A percentile compares a stretch with the other conserved stretches of the same genome.
phyloP scores from a whole-genome alignment of 2,797 vertebrate genomes.

The Melanotaenia parkinsoni region DNA sequence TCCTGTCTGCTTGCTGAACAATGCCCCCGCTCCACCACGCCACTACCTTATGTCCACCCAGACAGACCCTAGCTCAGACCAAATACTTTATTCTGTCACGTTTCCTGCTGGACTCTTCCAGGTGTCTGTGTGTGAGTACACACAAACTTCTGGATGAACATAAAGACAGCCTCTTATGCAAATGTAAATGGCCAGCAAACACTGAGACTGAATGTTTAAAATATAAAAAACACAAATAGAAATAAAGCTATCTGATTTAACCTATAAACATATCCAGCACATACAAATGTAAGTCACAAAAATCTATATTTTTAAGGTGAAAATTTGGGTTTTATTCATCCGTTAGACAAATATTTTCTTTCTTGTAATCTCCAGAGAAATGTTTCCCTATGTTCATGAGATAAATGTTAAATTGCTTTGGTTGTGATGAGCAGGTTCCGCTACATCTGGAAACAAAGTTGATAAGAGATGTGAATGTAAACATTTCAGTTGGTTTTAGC shows the following conservation, averaged over 20 bases:
- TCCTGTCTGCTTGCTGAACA: conserved; percentile 75
- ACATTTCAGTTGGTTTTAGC: no score
- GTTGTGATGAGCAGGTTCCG: no score
- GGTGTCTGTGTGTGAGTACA: conserved; percentile 43
- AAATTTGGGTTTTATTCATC: background rate
- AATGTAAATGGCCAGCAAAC: background rate
- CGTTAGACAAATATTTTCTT: background rate
- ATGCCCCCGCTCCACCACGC: conserved; percentile 45
- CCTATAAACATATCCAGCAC: background rate
- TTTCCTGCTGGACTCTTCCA: conserved; percentile 48
- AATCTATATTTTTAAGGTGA: background rate
- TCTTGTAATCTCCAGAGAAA: background rate
- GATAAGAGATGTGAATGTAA: background rate
- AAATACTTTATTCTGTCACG: conserved; percentile 39
- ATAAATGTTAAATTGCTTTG: background rate
- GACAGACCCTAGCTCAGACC: conserved; percentile 57
- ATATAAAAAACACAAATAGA: no score
- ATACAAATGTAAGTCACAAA: background rate
- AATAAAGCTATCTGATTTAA: no score
- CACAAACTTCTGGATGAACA: background rate
- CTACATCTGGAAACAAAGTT: background rate
- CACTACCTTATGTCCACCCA: conserved; percentile 49
- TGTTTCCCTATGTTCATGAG: background rate
- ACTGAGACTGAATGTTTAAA: no score
- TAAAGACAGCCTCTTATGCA: background rate